Evolutionary conservation across 2,113 vertebrate genomes (phyloP), one percentile per base, ranked within the genome.

Genomic region (Anarrhichthys ocellatus): DNA sequence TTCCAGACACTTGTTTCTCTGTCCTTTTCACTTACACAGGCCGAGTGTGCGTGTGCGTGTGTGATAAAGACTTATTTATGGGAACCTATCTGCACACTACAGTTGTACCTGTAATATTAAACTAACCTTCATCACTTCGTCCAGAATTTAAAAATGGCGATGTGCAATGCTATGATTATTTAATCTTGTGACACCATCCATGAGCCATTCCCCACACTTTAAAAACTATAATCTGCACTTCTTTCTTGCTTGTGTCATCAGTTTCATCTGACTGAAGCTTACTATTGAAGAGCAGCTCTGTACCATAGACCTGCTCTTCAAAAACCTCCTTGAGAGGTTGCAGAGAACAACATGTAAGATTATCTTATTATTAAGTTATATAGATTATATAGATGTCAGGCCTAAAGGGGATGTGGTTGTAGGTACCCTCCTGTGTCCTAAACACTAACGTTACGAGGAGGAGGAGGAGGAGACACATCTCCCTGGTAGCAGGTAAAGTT

Each of bases 1-100:
- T 93, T 94, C 93, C 87, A 84, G 46, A 86, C 85, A 88, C 83
- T 82, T 83, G 87, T 90, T 78, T 72, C 83, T 81, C 82, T 62
- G 59, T 65, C n/a, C 54, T 56, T 32, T 36, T 48, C 68, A 71
- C 63, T 50, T 17, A 32, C 50, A 82, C 22, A 34, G 13, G 18
- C 38, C 44, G 20, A 48, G 54, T 72, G 52, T 50, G 59, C 67
- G 24, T 5, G 66, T 50, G 32, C 50, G 29, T 34, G 46, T 76
- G 50, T 48, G 24, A 2, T 17, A 27, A 14, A 27, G 24, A 34
- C 11, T 80, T n/a, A 48, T 83, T 74, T 44, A 32, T 79, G 46
- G 46, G 22, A 29, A 73, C 54, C 40, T 50, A 76, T 70, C 48
- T 79, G 50, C 52, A 87, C 42, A 62, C 50, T 58, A 18, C 48